These are phyloP conservation scores for Hartigia nigra DNA, from an alignment of 2,888 invertebrate species.

Conservation along the genomic window DNA sequence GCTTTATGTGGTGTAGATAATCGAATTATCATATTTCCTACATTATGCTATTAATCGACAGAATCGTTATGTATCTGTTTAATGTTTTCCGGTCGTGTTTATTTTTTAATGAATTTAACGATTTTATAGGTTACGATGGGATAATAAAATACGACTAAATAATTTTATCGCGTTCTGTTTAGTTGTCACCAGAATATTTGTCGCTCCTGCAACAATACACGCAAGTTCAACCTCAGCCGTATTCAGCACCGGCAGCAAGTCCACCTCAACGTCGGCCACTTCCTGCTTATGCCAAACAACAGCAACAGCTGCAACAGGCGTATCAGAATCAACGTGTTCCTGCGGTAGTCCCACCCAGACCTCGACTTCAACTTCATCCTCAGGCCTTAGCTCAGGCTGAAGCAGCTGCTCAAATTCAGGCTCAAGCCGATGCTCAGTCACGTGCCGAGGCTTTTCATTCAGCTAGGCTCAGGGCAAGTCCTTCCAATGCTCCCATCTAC, in stretches of 20 bases:
- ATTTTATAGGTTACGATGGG: background rate
- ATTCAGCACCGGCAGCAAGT: constrained; percentile 26
- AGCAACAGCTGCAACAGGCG: constrained; percentile 57
- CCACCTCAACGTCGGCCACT: constrained; percentile 47
- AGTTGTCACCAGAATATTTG: constrained; percentile 60
- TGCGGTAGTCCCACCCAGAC: constrained; percentile 51
- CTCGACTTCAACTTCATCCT: constrained; percentile 49
- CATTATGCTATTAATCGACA: background rate
- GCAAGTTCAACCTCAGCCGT: constrained; percentile 41
- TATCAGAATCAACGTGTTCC: constrained; percentile 59
- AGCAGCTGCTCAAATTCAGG: constrained; percentile 48
- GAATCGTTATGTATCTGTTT: background rate
- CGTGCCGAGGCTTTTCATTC: constrained; percentile 47
- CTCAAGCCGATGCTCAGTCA: constrained; percentile 49
- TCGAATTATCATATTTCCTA: background rate
- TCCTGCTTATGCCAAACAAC: constrained; percentile 54
- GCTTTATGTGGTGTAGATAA: background rate
- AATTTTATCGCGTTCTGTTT: constrained; percentile 7
- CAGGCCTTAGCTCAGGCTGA: constrained; percentile 54
- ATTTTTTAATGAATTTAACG: background rate
- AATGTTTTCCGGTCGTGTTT: background rate
- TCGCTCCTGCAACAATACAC: constrained; percentile 53
- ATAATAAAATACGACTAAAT: background rate
- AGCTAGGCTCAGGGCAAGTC: constrained; percentile 42
- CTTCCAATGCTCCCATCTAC: constrained; percentile 41